Conservation (phyloP, 2,113 vertebrate genomes). For the Acinonyx jubatus region DNA sequence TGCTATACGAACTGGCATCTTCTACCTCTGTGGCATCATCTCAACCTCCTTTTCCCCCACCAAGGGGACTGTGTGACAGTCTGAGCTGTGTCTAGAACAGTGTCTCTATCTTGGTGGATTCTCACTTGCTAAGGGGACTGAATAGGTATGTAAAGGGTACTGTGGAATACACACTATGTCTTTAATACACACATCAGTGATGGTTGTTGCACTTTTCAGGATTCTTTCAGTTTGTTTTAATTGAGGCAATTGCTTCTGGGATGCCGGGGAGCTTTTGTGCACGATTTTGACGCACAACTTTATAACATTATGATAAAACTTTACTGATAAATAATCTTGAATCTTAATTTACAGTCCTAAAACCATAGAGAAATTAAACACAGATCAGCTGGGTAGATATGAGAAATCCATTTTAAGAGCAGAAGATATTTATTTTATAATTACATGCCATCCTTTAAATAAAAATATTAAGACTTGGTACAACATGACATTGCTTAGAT, state of each 20-base stretch:
- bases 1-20: not conserved
- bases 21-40: not conserved
- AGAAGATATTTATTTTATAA: conserved; percentile 1
- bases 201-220: not conserved
- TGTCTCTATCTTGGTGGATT: not conserved
- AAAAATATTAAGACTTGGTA: not conserved
- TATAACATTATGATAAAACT: not conserved
- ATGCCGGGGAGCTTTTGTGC: not conserved
- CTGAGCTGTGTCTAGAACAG: not conserved
- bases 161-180: not conserved
- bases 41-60: not conserved
- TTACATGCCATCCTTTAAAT: not conserved
- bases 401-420: not conserved
- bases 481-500: not conserved
- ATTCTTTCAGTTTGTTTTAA: not conserved
- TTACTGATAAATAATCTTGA: not conserved
- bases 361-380: not conserved
- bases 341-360: conserved; percentile 18
- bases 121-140: not conserved
- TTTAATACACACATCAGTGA: not conserved
- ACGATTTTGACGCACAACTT: not conserved
- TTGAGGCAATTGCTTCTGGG: not conserved
- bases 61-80: not conserved
- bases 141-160: not conserved
- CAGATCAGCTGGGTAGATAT: not conserved